Percentiles rank a stretch among this genome's conserved stretches.
Evolutionary conservation across 1,140 invertebrate genomes (phyloP).

Genomic region (Hyposmocoma kahamanoa): DNA sequence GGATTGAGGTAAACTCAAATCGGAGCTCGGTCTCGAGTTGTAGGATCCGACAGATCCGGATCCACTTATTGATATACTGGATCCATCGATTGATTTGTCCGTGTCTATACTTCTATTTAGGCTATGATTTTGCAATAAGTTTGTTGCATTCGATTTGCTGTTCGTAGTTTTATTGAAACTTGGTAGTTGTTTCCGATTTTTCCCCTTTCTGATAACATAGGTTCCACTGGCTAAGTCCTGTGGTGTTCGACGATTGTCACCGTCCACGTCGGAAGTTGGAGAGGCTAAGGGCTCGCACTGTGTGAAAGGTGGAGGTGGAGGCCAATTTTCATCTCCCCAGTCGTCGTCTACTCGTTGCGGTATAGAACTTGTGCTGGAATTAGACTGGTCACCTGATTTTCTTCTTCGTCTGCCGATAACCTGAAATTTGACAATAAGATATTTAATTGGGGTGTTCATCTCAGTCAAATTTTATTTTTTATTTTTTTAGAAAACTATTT

Average conservation of each 20-base stretch:
- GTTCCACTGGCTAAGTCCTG: constrained; percentile 80
- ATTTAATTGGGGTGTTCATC: too few species aligned
- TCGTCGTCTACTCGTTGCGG: constrained; percentile 71
- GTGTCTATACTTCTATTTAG: constrained; percentile 58
- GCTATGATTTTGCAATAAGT: constrained; percentile 54
- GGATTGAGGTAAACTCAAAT: constrained; percentile 74
- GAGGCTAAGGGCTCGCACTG: constrained; percentile 79
- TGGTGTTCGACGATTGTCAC: constrained; percentile 69
- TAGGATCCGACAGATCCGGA: constrained; percentile 74
- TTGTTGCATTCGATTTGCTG: constrained; percentile 65
- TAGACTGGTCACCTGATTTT: constrained; percentile 74
- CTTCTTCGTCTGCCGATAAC: constrained; percentile 75
- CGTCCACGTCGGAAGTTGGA: constrained; percentile 77
- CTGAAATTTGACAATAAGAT: constrained; percentile 48
- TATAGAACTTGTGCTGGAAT: constrained; percentile 77
- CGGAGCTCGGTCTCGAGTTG: constrained; percentile 75
- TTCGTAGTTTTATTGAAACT: constrained; percentile 59
- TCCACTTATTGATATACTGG: constrained; percentile 69
- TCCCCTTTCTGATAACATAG: constrained; percentile 81
- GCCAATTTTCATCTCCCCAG: constrained; percentile 77
- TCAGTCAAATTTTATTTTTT: too few species aligned
- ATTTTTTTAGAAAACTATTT: too few species aligned
- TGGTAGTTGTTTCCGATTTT: constrained; percentile 71
- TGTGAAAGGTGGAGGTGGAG: constrained; percentile 75
- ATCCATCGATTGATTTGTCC: constrained; percentile 68